phyloP scores from a whole-genome alignment of 2,888 invertebrate genomes.

The Leptogaster cylindrica region DNA sequence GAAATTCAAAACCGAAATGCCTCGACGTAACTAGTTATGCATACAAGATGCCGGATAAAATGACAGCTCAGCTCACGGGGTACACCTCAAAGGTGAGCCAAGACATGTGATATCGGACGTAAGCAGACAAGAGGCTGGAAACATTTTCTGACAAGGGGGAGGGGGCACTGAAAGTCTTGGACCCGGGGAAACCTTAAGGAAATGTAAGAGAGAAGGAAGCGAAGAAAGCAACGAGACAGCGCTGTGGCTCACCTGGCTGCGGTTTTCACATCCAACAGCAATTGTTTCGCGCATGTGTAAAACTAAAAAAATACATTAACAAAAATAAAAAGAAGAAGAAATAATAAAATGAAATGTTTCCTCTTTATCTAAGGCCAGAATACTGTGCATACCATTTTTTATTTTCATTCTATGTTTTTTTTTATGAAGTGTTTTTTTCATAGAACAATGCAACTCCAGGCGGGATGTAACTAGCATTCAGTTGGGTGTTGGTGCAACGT shows the following conservation, averaged over 20 bases:
- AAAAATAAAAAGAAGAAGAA: too few relatives aligned
- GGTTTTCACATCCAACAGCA: conserved; percentile 3
- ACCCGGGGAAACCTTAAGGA: not conserved
- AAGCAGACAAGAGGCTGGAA: not conserved
- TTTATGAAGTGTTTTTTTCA: conserved; percentile 1
- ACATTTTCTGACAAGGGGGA: not conserved
- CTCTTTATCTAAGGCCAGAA: too few relatives aligned
- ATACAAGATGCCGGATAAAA: conserved; percentile 1
- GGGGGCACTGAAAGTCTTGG: not conserved
- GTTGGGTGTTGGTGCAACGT: not conserved
- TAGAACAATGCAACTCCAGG: conserved; percentile 17
- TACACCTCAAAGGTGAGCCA: not conserved
- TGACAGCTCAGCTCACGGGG: not conserved
- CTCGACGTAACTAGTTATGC: conserved; percentile 2
- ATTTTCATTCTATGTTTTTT: conserved; percentile 2
- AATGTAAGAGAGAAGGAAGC: conserved; percentile 11
- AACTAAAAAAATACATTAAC: too few relatives aligned
- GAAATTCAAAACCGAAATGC: conserved; percentile 14
- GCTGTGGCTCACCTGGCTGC: not conserved
- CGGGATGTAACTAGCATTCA: conserved; percentile 11
- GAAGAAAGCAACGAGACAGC: not conserved
- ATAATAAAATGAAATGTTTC: too few relatives aligned
- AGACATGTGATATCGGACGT: conserved; percentile 16
- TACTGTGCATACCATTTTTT: too few relatives aligned
- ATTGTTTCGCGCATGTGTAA: conserved; percentile 30